Percentiles rank a stretch among this genome's conserved stretches.
Evolutionary conservation across 2,797 vertebrate genomes (phyloP).

Genomic region (Phoebastria nigripes): DNA sequence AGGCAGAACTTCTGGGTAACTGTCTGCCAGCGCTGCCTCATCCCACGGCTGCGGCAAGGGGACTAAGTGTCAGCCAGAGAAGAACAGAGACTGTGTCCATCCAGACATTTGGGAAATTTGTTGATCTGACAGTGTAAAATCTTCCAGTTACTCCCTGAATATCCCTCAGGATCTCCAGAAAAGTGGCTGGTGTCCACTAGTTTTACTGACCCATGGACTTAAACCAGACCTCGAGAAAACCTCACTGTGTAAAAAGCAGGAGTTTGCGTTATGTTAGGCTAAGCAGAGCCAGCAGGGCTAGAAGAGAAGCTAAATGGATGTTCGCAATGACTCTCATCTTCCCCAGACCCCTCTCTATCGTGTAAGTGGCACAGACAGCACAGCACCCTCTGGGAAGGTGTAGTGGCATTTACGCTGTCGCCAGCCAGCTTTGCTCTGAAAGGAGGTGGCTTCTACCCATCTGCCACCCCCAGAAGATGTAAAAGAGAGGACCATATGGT

Average conservation of each 20-base stretch:
- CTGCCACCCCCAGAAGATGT: background rate
- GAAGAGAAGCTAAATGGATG: background rate
- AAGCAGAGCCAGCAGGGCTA: background rate
- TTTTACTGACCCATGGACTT: background rate
- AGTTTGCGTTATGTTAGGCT: background rate
- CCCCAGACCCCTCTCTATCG: background rate
- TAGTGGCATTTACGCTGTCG: background rate
- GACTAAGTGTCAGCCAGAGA: background rate
- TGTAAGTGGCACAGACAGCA: background rate
- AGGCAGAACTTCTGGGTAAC: background rate
- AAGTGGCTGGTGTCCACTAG: background rate
- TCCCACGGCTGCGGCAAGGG: background rate
- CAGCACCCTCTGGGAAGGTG: background rate
- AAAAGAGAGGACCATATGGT: constrained; percentile 44
- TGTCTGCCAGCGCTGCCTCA: background rate
- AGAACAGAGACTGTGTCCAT: background rate
- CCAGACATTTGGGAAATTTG: background rate
- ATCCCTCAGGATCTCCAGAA: background rate
- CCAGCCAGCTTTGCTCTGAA: background rate
- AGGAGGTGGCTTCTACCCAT: background rate
- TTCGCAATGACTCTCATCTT: background rate
- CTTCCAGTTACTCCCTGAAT: background rate
- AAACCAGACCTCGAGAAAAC: background rate
- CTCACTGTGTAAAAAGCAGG: background rate
- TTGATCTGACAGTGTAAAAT: background rate